These are phyloP conservation scores for Diabrotica undecimpunctata DNA, from an alignment of 1,140 invertebrate genomes.

Conservation along the genomic window DNA sequence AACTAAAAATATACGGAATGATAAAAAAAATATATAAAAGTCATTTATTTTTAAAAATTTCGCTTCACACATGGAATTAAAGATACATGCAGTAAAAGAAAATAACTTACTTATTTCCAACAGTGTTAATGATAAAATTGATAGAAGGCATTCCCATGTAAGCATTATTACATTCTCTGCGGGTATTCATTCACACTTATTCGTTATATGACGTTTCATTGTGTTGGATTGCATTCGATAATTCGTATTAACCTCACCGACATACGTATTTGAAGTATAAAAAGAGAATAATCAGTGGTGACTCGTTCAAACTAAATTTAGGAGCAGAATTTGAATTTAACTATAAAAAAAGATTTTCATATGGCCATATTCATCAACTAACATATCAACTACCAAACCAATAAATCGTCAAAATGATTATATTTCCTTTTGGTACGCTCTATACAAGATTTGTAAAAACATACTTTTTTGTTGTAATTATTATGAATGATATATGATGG, in stretches of 20 bases:
- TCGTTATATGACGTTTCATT: conserved; percentile 1
- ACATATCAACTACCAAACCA: too few relatives aligned
- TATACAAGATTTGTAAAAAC: too few relatives aligned
- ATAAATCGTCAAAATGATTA: too few relatives aligned
- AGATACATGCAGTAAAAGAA: not conserved
- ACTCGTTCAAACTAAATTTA: too few relatives aligned
- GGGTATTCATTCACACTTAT: not conserved
- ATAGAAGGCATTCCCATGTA: not conserved
- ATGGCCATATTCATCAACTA: too few relatives aligned
- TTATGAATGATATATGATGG: too few relatives aligned
- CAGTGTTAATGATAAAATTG: conserved; percentile 2
- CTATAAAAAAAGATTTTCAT: too few relatives aligned
- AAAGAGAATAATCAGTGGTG: not conserved
- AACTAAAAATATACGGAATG: too few relatives aligned
- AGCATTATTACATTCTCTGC: not conserved
- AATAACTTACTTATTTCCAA: not conserved
- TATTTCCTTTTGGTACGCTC: too few relatives aligned
- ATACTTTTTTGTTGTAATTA: too few relatives aligned
- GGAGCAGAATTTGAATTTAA: too few relatives aligned
- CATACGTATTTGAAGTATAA: not conserved
- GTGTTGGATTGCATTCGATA: conserved; percentile 2
- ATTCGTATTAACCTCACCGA: not conserved
- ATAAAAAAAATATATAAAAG: too few relatives aligned
- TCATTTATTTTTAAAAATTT: not conserved
- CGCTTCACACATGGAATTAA: not conserved